Evolutionary conservation across 2,888 invertebrate genomes (phyloP), one percentile per base, ranked within the genome.

Genomic region (Parnassius mnemosyne): DNA sequence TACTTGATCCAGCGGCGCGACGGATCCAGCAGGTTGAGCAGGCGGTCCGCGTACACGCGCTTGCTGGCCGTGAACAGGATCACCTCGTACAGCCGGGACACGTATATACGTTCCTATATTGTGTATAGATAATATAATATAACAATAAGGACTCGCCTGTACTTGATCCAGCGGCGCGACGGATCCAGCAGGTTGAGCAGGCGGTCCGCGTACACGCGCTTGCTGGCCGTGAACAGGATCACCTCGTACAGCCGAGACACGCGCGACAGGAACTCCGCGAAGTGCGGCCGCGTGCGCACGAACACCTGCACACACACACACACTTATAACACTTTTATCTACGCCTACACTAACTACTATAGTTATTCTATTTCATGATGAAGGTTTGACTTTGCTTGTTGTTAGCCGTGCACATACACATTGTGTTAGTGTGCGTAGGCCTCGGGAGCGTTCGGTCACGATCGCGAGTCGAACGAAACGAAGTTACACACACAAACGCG

Each of bases 51-150:
- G 82, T 98, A 99, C 53, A 98, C 97, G 56, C 97, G 93, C 89
- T 98, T 98, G 78, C 97, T 97, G 51, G 98, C 98, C 0, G 98
- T 99, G 92, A 99, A 99, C 61, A 98, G 89, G 60, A 98, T 98
- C 34, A 98, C 97, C 85, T 98, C 98, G 87, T 96, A 98, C 65
- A 95, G 82, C 9, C 95, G 94, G 0, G 97, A 96, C 49, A 98
- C 96, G 65, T 16, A 16, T 16, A 16, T 16, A 16, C 16, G 16
- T 16, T 16, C 16, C 16, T 16, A 16, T 16, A 16, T 16, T 16
- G 16, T 16, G 16, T 16, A 16, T 16, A 16, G 16, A 16, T 16
- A 16, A 16, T 16, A 16, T 16, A 16, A 16, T 16, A 16, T 16
- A 16, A 16, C 16, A 16, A 16, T 16, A 16, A 16, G 46, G 3